Evolutionary conservation across 2,888 invertebrate genomes (phyloP).

Genomic region (Axea sp.): DNA sequence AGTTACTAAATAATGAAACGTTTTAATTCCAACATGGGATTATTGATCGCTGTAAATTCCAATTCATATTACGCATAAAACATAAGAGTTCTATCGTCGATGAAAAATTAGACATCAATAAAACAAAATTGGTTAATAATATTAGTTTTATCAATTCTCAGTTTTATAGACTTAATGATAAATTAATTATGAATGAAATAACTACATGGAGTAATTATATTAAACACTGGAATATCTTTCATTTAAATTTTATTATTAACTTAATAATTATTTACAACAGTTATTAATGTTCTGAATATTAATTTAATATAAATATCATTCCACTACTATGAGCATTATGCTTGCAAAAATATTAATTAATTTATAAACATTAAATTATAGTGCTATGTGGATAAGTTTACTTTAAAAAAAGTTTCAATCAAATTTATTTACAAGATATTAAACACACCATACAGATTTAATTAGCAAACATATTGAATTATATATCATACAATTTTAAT

Average conservation of each 20-base stretch:
- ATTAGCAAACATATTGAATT: too few species aligned
- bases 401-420: too few species aligned
- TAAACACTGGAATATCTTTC: slow-evolving; percentile 1
- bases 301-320: too few species aligned
- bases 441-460: too few species aligned
- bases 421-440: too few species aligned
- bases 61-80: slow-evolving; percentile 4
- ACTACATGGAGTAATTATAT: slow-evolving; percentile 7
- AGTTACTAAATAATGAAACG: slow-evolving; percentile 23
- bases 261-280: slow-evolving; percentile 9
- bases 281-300: too few species aligned
- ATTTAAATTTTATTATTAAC: slow-evolving; percentile 14
- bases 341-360: too few species aligned
- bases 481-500: too few species aligned
- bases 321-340: too few species aligned
- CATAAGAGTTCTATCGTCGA: neutral
- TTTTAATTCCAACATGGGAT: neutral
- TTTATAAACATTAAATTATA: too few species aligned
- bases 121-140: slow-evolving; percentile 7
- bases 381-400: too few species aligned
- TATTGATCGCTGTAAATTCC: slow-evolving; percentile 24
- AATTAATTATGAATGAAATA: slow-evolving; percentile 8
- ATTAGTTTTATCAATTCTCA: neutral
- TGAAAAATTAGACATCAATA: slow-evolving; percentile 13
- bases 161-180: slow-evolving; percentile 2